Base-by-base conservation (phyloP, 2,888 invertebrate genomes). In the Hyles lineata region DNA sequence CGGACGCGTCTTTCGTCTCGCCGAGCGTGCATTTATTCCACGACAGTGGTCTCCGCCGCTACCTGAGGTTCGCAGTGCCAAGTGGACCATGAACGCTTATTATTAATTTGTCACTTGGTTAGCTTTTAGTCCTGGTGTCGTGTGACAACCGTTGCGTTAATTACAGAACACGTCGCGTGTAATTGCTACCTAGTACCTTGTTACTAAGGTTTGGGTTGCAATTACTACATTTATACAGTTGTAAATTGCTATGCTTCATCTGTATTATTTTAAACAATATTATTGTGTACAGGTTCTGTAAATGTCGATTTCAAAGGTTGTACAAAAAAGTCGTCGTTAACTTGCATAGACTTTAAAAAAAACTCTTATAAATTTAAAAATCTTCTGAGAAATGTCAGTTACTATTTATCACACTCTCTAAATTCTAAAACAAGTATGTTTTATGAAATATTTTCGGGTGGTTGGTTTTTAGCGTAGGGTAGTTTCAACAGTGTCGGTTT, bases 81-180 rank as follows among this genome's bases (percentile, higher is more conserved):
- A 85, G 80, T 82, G 82, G 79, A 79, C 81, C 87, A 81, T 85
- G 79, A 85, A 85, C 82, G 75, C 77, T 78, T 78, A 78, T 80
- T 83, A 84, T 83, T 83, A 83, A 82, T 84, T 88, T 86, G 79
- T 84, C 85, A 88, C 85, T 82, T 74, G 77, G 79, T 75, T 84
- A 79, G 76, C 74, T 82, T 25, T 23, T 50, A 17, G 17, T 43
- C 23, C 62, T n/a, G 35, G 63, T 43, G 43, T 63, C 43, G 8
- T 43, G 43, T 63, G 21, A 32, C 43, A 63, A 21, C 15, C 21
- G 63, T 63, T 43, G 35, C 11, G 35, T 63, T 63, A 43, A 63
- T 43, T 43, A 61, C 19, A 19, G 21, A n/a, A 21, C 15, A 55
- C 15, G 7, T 62, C 21, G 21, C 2, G 15, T 23, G 43, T 35